Evolutionary conservation across 2,888 invertebrate species (phyloP).

Genomic region (Thymelicus lineola): DNA sequence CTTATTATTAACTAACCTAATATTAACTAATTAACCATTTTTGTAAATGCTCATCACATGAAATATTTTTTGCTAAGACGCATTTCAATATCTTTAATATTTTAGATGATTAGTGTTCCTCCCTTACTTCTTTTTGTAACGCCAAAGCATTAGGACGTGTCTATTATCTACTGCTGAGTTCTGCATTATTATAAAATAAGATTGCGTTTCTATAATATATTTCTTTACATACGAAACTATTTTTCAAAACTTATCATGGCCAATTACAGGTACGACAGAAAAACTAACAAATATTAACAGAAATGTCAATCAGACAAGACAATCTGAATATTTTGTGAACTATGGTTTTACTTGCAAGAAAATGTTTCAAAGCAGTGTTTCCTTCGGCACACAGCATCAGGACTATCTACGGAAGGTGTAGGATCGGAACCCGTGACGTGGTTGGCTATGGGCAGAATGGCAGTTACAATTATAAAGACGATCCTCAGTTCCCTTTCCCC

Average conservation of each 20-base stretch:
- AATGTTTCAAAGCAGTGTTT: background rate
- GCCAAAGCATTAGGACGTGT: too few species aligned
- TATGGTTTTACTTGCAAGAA: slow-evolving; percentile 24
- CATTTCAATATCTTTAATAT: too few species aligned
- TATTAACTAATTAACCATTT: too few species aligned
- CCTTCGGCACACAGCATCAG: slow-evolving; percentile 39
- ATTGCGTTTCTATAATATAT: too few species aligned
- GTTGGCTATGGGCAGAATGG: slow-evolving; percentile 88
- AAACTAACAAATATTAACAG: slow-evolving; percentile 8
- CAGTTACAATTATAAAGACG: slow-evolving; percentile 83
- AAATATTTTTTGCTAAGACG: too few species aligned
- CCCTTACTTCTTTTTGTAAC: too few species aligned
- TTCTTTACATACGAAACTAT: too few species aligned
- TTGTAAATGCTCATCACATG: too few species aligned
- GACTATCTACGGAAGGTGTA: slow-evolving; percentile 58
- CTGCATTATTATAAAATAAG: too few species aligned
- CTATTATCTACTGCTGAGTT: too few species aligned
- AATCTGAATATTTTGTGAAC: background rate
- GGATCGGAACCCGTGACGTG: slow-evolving; percentile 87
- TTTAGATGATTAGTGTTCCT: too few species aligned
- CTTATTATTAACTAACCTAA: too few species aligned
- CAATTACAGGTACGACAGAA: background rate
- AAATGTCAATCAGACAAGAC: slow-evolving; percentile 42
- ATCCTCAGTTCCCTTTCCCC: slow-evolving; percentile 85
- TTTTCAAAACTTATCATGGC: background rate